Conservation (phyloP, 2,113 vertebrate species). For the Xerus inauris region DNA sequence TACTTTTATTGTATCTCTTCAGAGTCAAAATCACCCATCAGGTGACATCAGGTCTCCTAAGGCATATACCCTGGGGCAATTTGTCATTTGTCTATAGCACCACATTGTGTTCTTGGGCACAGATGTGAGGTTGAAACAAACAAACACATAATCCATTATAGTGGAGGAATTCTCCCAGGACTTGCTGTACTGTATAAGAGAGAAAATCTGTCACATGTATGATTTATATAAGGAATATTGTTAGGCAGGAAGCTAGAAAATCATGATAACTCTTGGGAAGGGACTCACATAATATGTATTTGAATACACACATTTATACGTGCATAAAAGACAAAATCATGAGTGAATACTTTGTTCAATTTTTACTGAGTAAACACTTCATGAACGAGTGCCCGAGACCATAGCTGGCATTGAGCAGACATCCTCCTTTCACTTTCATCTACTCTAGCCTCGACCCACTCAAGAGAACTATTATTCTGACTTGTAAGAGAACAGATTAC, state of each 20-base stretch:
- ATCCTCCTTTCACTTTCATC: background rate
- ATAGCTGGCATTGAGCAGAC: background rate
- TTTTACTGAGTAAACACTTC: background rate
- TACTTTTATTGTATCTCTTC: background rate
- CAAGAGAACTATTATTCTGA: background rate
- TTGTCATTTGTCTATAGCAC: background rate
- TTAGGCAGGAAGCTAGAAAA: background rate
- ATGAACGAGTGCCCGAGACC: background rate
- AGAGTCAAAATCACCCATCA: background rate
- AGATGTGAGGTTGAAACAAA: background rate
- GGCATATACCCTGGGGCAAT: background rate
- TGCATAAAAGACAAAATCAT: background rate
- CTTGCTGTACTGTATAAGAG: background rate
- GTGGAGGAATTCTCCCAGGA: background rate
- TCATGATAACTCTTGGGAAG: background rate
- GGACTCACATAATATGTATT: background rate
- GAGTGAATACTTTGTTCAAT: background rate
- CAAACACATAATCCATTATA: background rate
- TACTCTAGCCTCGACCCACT: rapidly evolving
- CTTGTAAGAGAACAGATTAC: background rate
- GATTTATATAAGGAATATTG: background rate
- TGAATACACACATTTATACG: background rate
- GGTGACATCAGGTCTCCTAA: background rate
- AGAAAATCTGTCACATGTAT: background rate
- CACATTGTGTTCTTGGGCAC: background rate